Percentiles rank a stretch among this genome's conserved stretches.
These are phyloP conservation scores for Tiliacea citrago DNA, from an alignment of 2,888 invertebrate genomes.

Conservation along the genomic window DNA sequence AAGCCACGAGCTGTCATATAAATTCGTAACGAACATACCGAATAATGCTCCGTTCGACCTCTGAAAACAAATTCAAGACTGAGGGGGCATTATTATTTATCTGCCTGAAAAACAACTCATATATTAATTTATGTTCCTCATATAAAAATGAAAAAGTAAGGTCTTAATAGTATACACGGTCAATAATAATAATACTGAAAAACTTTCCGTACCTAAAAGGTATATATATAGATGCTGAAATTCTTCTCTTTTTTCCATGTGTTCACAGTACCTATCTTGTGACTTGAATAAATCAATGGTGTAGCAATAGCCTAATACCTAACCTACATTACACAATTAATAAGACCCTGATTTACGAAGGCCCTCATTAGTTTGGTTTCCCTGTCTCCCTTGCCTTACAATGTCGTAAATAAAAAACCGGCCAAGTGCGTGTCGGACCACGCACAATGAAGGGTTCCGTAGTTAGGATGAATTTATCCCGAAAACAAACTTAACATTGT, in stretches of 20 bases:
- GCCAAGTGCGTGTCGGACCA: too few species aligned
- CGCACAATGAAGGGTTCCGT: too few species aligned
- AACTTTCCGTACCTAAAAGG: neutral
- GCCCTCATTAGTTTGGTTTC: conserved; percentile 48
- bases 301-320: neutral
- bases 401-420: conserved; percentile 59
- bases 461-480: too few species aligned
- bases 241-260: neutral
- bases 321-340: conserved; percentile 36
- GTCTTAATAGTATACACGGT: too few species aligned
- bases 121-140: neutral
- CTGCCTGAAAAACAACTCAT: neutral
- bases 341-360: conserved; percentile 46
- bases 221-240: neutral
- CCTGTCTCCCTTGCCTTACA: conserved; percentile 34
- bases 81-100: neutral
- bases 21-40: conserved; percentile 30
- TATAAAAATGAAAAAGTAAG: too few species aligned
- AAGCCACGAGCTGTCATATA: conserved; percentile 23
- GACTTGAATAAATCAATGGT: conserved; percentile 10
- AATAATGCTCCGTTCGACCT: conserved; percentile 26
- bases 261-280: neutral
- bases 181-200: neutral
- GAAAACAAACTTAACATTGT: too few species aligned
- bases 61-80: conserved; percentile 24